Conservation (phyloP, 1,140 invertebrate genomes). For the Musca domestica region DNA sequence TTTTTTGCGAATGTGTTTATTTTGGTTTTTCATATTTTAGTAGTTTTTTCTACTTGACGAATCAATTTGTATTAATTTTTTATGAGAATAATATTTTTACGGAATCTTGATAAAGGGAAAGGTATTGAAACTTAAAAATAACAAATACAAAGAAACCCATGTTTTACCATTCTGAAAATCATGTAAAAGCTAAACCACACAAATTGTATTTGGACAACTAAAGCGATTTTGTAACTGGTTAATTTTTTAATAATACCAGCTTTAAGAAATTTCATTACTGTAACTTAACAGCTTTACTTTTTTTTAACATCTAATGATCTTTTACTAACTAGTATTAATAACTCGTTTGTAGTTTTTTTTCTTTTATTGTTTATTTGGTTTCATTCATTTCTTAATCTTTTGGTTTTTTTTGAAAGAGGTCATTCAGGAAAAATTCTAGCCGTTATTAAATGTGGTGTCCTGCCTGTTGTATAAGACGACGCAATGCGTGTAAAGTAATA, state of each 20-base stretch:
- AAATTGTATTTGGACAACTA: constrained; percentile 12
- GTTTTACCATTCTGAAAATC: not conserved
- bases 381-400: not conserved
- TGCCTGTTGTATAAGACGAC: no score
- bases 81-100: not conserved
- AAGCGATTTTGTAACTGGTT: constrained; percentile 6
- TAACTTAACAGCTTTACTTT: not conserved
- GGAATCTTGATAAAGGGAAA: not conserved
- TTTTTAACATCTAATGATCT: constrained; percentile 12
- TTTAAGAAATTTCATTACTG: not conserved
- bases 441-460: not conserved
- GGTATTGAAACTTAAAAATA: not conserved
- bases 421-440: constrained; percentile 5
- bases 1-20: constrained; percentile 4
- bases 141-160: not conserved
- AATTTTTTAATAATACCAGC: constrained; percentile 2
- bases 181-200: not conserved
- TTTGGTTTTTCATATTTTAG: constrained; percentile 5
- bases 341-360: not conserved
- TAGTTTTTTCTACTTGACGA: constrained; percentile 17
- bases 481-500: no score
- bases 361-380: not conserved
- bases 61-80: constrained; percentile 9
- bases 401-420: constrained; percentile 8
- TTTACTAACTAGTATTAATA: constrained; percentile 10